Evolutionary conservation across 2,113 vertebrate genomes (phyloP), one percentile per base, ranked within the genome.

Genomic region (Alligator mississippiensis): DNA sequence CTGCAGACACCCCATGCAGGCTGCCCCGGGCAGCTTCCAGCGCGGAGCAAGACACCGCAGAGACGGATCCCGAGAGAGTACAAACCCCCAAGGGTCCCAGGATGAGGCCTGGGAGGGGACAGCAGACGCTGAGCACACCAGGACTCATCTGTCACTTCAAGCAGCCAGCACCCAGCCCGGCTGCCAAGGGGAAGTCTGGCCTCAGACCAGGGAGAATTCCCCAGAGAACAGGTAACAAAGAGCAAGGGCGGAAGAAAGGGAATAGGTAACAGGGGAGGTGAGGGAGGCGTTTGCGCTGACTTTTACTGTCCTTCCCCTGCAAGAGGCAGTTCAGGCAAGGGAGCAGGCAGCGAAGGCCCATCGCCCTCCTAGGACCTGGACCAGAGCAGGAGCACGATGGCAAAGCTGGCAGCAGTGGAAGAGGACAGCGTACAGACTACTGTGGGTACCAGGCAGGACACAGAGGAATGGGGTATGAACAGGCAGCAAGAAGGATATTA

Each of bases 221-320:
- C 79, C 55, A 6, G 2, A 14, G 59, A 25, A 58, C 54, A 89
- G 34, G n/a, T 1, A 18, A 30, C 76, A 86, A 18, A 34, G 3
- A 80, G 57, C 7, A 47, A n/a, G 25, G 74, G 47, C 72, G 62
- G 47, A 21, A 24, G 62, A 24, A 66, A 34, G 34, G 30, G 2
- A 9, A 0, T 19, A 0, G 0, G 70, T 76, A 57, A 9, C 4
- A 61, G 34, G 38, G 77, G 77, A 68, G 0, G 1, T 47, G 38
- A 60, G 25, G 79, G 77, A 30, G 63, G 60, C 11, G 6, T 25
- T 3, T 1, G 0, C 1, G n/a, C 58, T 30, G 66, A 8, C 2
- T 47, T 19, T n/a, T 7, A 17, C 58, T 30, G 2, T 34, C 18
- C 30, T 22, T 6, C 9, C 34, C 38, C 25, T 4, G 8, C 28